These are phyloP conservation scores for Trachops cirrhosus DNA, from an alignment of 2,797 vertebrate genomes.

Conservation along the genomic window DNA sequence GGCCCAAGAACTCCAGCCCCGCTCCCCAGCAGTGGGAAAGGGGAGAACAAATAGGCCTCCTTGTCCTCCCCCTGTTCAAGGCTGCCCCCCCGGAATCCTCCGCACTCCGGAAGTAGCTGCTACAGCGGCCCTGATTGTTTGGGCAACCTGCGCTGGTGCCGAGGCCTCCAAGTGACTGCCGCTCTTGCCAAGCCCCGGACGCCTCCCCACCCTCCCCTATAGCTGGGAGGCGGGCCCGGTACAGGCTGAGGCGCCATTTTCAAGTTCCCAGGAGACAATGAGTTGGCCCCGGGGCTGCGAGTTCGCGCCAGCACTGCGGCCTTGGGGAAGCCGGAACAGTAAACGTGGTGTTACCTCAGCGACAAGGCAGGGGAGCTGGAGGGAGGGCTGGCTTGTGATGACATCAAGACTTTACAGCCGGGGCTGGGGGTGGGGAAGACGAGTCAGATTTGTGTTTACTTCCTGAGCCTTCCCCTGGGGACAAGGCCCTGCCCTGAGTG, in stretches of 20 bases:
- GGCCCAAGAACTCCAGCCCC: background rate
- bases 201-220: background rate
- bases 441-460: background rate
- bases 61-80: no score
- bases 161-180: accelerated
- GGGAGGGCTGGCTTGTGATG: accelerated
- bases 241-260: background rate
- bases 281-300: background rate
- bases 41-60: background rate
- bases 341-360: background rate
- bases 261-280: background rate
- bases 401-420: background rate
- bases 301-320: background rate
- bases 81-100: no score
- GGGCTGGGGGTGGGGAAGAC: no score
- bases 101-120: background rate
- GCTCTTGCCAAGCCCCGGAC: no score
- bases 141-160: no score
- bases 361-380: background rate
- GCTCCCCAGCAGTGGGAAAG: no score
- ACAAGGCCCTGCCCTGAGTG: background rate
- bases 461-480: background rate
- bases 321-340: accelerated
- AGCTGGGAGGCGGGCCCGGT: no score
- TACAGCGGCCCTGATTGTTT: background rate